A percentile compares a stretch with the other conserved stretches of the same genome.
phyloP scores from a whole-genome alignment of 2,797 vertebrate species.

The Chelon labrosus region DNA sequence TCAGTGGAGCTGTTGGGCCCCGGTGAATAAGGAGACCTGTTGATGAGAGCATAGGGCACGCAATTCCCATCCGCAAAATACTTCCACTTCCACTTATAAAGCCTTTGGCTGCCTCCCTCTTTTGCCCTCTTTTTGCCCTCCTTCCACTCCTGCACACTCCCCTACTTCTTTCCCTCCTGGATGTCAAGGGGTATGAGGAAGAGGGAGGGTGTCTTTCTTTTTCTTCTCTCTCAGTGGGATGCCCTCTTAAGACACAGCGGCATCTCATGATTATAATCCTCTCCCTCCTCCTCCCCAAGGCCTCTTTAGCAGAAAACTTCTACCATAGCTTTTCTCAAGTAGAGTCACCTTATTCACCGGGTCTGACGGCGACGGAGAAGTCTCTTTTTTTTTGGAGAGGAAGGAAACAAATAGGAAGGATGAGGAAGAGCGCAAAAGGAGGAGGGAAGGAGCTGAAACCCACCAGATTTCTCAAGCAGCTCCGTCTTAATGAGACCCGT shows the following conservation, averaged over 20 bases:
- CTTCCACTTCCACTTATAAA: conserved; percentile 31
- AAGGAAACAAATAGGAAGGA: conserved; percentile 24
- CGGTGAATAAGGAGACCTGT: conserved; percentile 64
- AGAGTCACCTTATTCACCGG: conserved; percentile 64
- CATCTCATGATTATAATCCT: conserved; percentile 73
- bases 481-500: conserved; percentile 73
- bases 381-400: conserved; percentile 15
- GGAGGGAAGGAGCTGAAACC: conserved; percentile 42
- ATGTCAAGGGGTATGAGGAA: conserved; percentile 70
- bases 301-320: conserved; percentile 71
- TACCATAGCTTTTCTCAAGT: conserved; percentile 50
- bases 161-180: conserved; percentile 51
- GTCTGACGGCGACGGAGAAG: conserved; percentile 31
- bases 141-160: conserved; percentile 35
- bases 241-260: conserved; percentile 67
- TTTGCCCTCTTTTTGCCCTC: conserved; percentile 31
- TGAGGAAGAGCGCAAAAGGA: not conserved
- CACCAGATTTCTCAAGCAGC: conserved; percentile 58
- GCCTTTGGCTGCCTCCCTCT: conserved; percentile 43
- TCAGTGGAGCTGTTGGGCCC: conserved; percentile 59
- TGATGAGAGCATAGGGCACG: conserved; percentile 68
- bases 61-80: conserved; percentile 58
- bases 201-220: conserved; percentile 49
- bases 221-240: conserved; percentile 63
- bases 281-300: conserved; percentile 63